Conservation (phyloP, 2,888 invertebrate species). For the Lamellibrachia columna region DNA sequence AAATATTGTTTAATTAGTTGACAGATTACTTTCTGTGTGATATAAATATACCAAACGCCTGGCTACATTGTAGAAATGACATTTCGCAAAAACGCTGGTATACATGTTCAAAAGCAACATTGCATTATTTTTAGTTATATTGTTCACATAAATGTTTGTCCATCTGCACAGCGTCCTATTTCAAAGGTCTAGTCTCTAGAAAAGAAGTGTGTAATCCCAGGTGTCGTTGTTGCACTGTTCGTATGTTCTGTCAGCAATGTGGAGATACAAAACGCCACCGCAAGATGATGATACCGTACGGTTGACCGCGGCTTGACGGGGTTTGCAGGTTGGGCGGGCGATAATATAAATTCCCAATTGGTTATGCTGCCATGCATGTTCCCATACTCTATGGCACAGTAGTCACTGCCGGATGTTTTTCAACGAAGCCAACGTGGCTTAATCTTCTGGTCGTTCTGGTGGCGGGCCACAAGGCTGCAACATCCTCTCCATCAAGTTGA, state of each 20-base stretch:
- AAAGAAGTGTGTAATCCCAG: background rate
- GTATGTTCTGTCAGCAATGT: background rate
- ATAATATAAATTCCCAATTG: background rate
- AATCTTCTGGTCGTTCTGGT: slow-evolving; percentile 92
- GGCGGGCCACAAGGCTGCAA: slow-evolving; percentile 98
- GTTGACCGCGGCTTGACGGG: background rate
- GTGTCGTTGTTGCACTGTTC: background rate
- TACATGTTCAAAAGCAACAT: too few species aligned
- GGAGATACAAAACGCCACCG: background rate
- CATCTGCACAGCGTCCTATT: background rate
- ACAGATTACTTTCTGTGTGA: background rate
- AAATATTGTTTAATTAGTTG: background rate
- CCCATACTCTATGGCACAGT: background rate
- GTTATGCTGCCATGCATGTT: background rate
- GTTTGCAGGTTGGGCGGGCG: background rate
- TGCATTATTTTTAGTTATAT: too few species aligned
- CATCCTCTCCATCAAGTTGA: slow-evolving; percentile 97
- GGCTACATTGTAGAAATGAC: background rate
- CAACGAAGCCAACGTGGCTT: slow-evolving; percentile 19
- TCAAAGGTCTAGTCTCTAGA: background rate
- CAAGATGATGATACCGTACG: background rate
- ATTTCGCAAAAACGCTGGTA: background rate
- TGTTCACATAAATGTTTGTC: background rate
- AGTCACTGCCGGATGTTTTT: background rate
- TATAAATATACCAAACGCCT: background rate